phyloP scores from a whole-genome alignment of 1,140 invertebrate species.

The Ditylenchus dipsaci region DNA sequence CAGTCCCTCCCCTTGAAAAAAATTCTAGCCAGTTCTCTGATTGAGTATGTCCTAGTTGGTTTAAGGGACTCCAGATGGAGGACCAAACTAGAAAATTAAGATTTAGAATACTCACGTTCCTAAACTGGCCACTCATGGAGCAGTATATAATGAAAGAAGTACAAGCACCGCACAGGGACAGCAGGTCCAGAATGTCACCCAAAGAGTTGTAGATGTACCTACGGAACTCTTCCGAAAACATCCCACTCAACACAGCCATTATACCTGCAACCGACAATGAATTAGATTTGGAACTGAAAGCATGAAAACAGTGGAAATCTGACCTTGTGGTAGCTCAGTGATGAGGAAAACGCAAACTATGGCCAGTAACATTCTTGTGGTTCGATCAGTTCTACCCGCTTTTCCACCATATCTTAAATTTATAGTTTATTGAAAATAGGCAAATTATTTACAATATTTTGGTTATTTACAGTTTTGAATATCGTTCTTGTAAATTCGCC shows the following conservation, averaged over 20 bases:
- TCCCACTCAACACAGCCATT: slow-evolving; percentile 49
- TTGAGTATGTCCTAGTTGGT: no score
- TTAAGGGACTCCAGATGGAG: no score
- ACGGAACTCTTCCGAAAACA: slow-evolving; percentile 48
- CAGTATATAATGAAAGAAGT: slow-evolving; percentile 57
- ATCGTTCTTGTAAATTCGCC: no score
- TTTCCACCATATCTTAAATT: not conserved
- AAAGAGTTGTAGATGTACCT: slow-evolving; percentile 43
- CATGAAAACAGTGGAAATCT: not conserved
- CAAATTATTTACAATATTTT: no score
- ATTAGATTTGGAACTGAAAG: not conserved
- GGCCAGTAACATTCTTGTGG: slow-evolving; percentile 51
- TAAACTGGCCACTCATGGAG: slow-evolving; percentile 54
- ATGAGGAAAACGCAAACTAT: slow-evolving; percentile 55
- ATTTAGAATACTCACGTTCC: slow-evolving; percentile 40
- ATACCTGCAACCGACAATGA: slow-evolving; percentile 31
- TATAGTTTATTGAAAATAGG: not conserved
- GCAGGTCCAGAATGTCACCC: slow-evolving; percentile 55
- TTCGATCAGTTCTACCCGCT: slow-evolving; percentile 43
- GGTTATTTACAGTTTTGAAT: no score
- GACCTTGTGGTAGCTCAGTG: slow-evolving; percentile 50
- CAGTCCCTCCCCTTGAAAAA: no score
- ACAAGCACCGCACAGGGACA: slow-evolving; percentile 51
- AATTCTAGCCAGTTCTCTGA: no score
- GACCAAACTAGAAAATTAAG: not conserved